phyloP scores from a whole-genome alignment of 2,888 invertebrate species.

The Acleris holmiana region DNA sequence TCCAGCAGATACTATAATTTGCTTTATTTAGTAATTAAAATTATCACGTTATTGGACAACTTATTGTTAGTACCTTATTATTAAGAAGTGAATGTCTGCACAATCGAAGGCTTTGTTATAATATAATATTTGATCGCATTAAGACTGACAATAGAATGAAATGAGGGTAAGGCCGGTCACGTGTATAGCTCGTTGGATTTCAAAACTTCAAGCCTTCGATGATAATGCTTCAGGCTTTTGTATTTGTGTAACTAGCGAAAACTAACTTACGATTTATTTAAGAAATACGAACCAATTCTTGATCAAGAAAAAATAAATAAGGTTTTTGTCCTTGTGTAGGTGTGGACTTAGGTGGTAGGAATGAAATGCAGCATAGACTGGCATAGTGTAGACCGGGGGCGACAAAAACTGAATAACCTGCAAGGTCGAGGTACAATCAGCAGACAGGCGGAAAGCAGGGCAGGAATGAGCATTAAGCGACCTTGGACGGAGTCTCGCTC shows the following conservation, averaged over 20 bases:
- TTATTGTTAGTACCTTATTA: conserved; percentile 23
- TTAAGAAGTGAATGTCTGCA: conserved; percentile 59
- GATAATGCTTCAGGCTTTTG: conserved; percentile 41
- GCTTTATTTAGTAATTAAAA: neutral
- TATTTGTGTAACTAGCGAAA: too few relatives aligned
- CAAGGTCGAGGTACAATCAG: conserved; percentile 63
- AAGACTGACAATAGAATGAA: conserved; percentile 53
- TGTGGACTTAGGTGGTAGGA: conserved; percentile 47
- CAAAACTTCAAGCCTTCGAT: conserved; percentile 52
- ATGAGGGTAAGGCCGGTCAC: conserved; percentile 67
- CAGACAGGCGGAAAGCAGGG: conserved; percentile 61
- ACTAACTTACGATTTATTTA: too few relatives aligned
- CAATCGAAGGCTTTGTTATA: conserved; percentile 59
- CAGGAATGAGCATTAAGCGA: conserved; percentile 56
- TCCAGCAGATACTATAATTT: neutral
- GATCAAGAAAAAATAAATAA: conserved; percentile 9
- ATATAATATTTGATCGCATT: conserved; percentile 59
- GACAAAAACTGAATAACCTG: conserved; percentile 62
- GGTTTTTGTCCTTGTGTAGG: conserved; percentile 49
- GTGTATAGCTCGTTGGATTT: conserved; percentile 52
- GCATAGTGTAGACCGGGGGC: conserved; percentile 40
- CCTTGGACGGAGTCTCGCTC: conserved; percentile 71
- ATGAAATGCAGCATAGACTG: conserved; percentile 47
- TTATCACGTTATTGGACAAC: conserved; percentile 1
- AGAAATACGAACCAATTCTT: too few relatives aligned